Evolutionary conservation across 2,113 vertebrate species (phyloP).

Genomic region (Boleophthalmus pectinirostris): DNA sequence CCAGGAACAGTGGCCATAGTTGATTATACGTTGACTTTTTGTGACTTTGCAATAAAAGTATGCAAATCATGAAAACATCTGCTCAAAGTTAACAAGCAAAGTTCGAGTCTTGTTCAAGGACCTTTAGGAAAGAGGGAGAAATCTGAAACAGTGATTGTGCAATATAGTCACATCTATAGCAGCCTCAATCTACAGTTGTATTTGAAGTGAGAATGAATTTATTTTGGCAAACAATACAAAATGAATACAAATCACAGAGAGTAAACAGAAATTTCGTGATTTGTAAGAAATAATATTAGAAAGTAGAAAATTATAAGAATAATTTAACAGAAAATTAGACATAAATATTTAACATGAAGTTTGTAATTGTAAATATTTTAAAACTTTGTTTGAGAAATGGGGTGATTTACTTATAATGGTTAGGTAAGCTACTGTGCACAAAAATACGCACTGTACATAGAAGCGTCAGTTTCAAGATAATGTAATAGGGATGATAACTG

Average conservation of each 20-base stretch:
- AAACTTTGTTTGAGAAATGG: no score
- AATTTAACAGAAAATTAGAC: no score
- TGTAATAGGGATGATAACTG: not conserved
- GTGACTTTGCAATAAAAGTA: not conserved
- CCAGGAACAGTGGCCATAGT: not conserved
- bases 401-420: not conserved
- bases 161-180: conserved; percentile 10
- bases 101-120: conserved; percentile 26
- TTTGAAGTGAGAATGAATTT: not conserved
- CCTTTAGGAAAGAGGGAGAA: conserved; percentile 10
- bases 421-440: no score
- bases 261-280: not conserved
- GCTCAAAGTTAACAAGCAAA: not conserved
- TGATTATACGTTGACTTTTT: not conserved
- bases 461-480: not conserved
- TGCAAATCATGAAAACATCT: conserved; percentile 4
- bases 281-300: not conserved
- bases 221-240: not conserved
- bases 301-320: not conserved
- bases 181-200: not conserved
- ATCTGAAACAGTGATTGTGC: conserved; percentile 23
- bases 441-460: no score
- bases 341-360: not conserved
- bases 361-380: no score
- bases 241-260: not conserved